A percentile compares a stretch with the other conserved stretches of the same genome.
Conservation (phyloP, 2,888 invertebrate genomes). For the Conchocele bisecta region DNA sequence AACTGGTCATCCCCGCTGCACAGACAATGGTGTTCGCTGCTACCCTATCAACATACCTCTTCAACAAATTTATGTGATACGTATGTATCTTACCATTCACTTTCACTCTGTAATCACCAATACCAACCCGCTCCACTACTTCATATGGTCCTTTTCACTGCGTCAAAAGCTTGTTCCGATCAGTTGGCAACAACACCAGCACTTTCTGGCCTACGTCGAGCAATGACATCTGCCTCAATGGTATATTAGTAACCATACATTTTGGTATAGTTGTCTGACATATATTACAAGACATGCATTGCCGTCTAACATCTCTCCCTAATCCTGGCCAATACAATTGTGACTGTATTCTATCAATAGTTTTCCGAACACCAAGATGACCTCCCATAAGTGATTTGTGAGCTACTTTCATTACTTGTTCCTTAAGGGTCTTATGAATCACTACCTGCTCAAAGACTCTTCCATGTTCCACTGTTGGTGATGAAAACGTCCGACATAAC, state of each 20-base stretch:
- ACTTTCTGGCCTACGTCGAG: slow-evolving; percentile 19
- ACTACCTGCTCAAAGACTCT: no score
- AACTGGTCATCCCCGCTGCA: no score
- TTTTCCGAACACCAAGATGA: no score
- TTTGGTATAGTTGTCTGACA: slow-evolving; percentile 35
- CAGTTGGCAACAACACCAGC: neutral
- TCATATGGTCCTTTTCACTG: neutral
- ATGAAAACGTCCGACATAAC: no score
- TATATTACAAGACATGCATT: slow-evolving; percentile 33
- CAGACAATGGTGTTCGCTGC: no score
- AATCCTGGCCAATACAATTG: slow-evolving; percentile 48
- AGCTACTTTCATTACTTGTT: slow-evolving; percentile 30
- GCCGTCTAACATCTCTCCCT: slow-evolving; percentile 26
- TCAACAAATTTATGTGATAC: neutral
- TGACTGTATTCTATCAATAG: slow-evolving; percentile 13
- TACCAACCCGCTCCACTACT: neutral
- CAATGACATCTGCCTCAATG: slow-evolving; percentile 41
- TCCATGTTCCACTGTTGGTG: no score
- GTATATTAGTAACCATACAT: slow-evolving; percentile 31
- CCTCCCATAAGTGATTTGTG: no score
- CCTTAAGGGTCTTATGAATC: slow-evolving; percentile 18
- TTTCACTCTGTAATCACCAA: neutral
- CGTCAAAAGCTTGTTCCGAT: neutral
- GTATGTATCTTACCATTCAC: neutral
- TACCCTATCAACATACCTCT: no score